Evolutionary conservation across 1,140 invertebrate species (phyloP).

Genomic region (Linepithema humile): DNA sequence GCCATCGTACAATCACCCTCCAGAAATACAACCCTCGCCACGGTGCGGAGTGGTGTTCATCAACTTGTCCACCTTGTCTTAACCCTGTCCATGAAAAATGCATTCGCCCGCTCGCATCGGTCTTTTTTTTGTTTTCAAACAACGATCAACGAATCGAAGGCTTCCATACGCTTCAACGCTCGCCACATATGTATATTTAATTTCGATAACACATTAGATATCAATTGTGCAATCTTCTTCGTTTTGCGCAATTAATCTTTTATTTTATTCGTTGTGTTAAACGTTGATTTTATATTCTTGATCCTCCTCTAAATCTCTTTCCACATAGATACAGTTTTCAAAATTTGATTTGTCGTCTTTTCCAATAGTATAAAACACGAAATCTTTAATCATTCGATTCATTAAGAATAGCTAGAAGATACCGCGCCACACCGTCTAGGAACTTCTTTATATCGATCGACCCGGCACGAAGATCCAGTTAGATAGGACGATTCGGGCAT

Average conservation of each 20-base stretch:
- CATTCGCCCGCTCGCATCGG: not conserved
- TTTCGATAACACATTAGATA: not conserved
- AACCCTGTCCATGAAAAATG: constrained; percentile 42
- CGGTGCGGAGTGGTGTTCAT: not conserved
- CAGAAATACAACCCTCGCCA: constrained; percentile 2
- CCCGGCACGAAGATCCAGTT: constrained; percentile 65
- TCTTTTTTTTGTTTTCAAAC: not conserved
- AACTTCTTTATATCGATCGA: constrained; percentile 24
- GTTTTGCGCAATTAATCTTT: not conserved
- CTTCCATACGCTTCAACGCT: not conserved
- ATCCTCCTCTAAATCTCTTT: not conserved
- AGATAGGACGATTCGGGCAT: constrained; percentile 72
- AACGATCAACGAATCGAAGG: constrained; percentile 8
- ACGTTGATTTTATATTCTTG: not conserved
- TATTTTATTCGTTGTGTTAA: no score
- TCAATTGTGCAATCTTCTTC: not conserved
- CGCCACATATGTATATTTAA: not conserved
- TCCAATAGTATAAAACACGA: not conserved
- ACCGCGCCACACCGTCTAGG: not conserved
- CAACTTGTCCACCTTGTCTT: constrained; percentile 40
- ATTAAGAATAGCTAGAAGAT: not conserved
- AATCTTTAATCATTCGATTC: constrained; percentile 13
- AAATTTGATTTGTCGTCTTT: not conserved
- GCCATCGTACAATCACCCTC: constrained; percentile 2
- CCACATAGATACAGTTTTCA: not conserved